These are phyloP conservation scores for Tetramorium parvispinum DNA, from an alignment of 1,140 invertebrate species.

Conservation along the genomic window DNA sequence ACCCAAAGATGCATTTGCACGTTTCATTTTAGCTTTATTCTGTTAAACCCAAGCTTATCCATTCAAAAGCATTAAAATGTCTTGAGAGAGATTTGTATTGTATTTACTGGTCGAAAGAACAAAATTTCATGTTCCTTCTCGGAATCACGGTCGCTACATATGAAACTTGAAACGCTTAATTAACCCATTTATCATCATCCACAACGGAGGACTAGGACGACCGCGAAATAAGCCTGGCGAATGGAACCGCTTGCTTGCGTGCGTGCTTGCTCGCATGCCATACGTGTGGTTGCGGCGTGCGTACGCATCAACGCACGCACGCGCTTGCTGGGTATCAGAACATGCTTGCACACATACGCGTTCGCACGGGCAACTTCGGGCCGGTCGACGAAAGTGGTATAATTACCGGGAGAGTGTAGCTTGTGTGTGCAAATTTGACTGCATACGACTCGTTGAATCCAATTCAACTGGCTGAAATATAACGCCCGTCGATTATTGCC, in stretches of 20 bases:
- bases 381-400: conserved; percentile 69
- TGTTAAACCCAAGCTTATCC: background rate
- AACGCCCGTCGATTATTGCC: conserved; percentile 72
- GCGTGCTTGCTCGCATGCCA: background rate
- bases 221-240: conserved; percentile 68
- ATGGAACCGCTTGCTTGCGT: conserved; percentile 24
- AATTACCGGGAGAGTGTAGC: conserved; percentile 65
- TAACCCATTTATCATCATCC: conserved; percentile 72
- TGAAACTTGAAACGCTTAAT: conserved; percentile 71
- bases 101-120: background rate
- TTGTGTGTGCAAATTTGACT: conserved; percentile 68
- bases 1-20: background rate
- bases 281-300: background rate
- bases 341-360: conserved; percentile 24
- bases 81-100: conserved; percentile 4
- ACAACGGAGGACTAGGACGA: conserved; percentile 33
- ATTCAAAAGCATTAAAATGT: background rate
- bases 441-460: conserved; percentile 73
- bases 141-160: conserved; percentile 8
- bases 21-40: background rate
- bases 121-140: conserved; percentile 55
- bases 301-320: background rate
- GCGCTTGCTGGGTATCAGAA: background rate
- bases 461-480: conserved; percentile 73
- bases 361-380: conserved; percentile 49